These are phyloP conservation scores for Noturus placidus DNA, from an alignment of 2,113 vertebrate genomes.

Conservation along the genomic window DNA sequence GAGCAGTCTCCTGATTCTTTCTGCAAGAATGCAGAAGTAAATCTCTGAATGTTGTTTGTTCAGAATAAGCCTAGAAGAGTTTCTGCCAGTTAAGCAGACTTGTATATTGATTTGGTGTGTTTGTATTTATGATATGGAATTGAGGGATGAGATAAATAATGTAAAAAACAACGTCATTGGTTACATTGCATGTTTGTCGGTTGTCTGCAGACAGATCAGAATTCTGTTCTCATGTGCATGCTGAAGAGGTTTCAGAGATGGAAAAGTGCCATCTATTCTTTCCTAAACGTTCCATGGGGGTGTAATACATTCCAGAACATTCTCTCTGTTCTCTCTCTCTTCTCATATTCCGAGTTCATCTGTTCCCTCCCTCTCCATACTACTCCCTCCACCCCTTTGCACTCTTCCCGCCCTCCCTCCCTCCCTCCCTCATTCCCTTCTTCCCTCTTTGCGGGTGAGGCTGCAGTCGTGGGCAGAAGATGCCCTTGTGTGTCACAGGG, in stretches of 20 bases:
- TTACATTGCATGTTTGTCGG: not conserved
- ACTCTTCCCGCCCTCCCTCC: constrained; percentile 20
- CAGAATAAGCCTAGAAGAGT: constrained; percentile 4
- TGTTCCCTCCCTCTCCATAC: constrained; percentile 34
- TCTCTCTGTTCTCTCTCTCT: constrained; percentile 36
- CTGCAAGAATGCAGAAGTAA: constrained; percentile 16
- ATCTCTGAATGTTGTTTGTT: not conserved
- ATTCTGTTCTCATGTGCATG: constrained; percentile 18
- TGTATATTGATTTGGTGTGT: constrained; percentile 5
- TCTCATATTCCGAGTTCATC: constrained; percentile 40
- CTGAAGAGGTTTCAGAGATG: constrained; percentile 29
- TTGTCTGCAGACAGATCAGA: not conserved
- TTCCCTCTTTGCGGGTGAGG: constrained; percentile 32
- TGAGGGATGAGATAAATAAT: not conserved
- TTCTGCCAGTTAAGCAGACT: constrained; percentile 3
- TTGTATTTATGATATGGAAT: not conserved
- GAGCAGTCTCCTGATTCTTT: constrained; percentile 12
- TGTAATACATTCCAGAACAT: constrained; percentile 31
- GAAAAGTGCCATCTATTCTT: constrained; percentile 33
- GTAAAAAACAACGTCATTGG: not conserved
- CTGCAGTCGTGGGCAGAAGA: constrained; percentile 48
- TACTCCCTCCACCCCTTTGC: constrained; percentile 24
- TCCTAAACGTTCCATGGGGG: constrained; percentile 28
- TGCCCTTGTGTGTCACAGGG: constrained; percentile 54
- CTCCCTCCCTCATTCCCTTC: constrained; percentile 17